Evolutionary conservation across 1,140 invertebrate genomes (phyloP), one percentile per base, ranked within the genome.

Genomic region (Anagrus nilaparvatae): DNA sequence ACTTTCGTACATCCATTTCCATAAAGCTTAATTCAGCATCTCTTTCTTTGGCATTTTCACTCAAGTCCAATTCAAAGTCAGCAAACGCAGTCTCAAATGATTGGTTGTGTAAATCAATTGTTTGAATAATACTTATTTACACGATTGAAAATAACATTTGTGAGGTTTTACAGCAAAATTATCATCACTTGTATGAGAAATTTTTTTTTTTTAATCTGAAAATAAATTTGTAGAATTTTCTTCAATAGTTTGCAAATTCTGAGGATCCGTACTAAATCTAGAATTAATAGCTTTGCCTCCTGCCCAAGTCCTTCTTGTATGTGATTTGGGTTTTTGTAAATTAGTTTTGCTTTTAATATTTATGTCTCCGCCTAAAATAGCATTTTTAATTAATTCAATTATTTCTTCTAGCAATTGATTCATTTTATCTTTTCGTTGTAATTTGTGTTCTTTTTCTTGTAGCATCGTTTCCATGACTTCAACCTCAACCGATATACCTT

Each of bases 1-100:
- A n/a, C n/a, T n/a, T n/a, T n/a, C n/a, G n/a, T n/a, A n/a, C n/a
- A n/a, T n/a, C n/a, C n/a, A n/a, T n/a, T n/a, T n/a, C n/a, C n/a
- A n/a, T n/a, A n/a, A n/a, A n/a, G n/a, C n/a, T n/a, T 34, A 28
- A 19, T 43, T 30, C 21, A 31, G 41, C 39, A 20, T 44, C 46
- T 9, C 40, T 35, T 41, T 50, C 39, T 47, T 47, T 44, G 30
- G 18, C 37, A 5, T 37, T 47, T 42, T 54, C 44, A 16, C 59
- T 56, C 28, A 61, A 46, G 27, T 59, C 51, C 13, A 54, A 28
- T 46, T 61, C 59, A 47, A 61, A 61, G 33, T 58, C 52, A 30
- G 53, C 48, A 13, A 57, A 53, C 5, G 44, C 51, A 7, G 52
- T 54, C 24, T 50, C 39, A 46, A 58, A 53, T 5, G 44, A 52